These are phyloP conservation scores for Araneus ventricosus DNA, from an alignment of 1,140 invertebrate genomes.

Conservation along the genomic window DNA sequence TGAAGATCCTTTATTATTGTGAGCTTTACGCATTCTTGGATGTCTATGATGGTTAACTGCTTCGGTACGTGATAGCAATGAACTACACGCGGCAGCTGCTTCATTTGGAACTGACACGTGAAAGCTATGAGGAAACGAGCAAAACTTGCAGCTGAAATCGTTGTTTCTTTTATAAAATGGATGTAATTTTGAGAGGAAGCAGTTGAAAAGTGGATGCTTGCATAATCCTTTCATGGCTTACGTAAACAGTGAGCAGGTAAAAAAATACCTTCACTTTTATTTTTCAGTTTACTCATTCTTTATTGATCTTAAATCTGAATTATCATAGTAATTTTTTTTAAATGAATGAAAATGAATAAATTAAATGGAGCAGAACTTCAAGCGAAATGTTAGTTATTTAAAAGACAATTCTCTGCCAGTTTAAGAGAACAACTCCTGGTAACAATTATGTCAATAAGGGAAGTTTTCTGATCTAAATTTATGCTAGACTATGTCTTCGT, in stretches of 20 bases:
- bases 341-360: too few species aligned
- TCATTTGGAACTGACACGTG: background rate
- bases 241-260: background rate
- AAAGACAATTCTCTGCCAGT: too few species aligned
- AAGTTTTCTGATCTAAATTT: too few species aligned
- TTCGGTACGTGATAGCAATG: constrained; percentile 5
- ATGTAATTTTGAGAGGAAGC: background rate
- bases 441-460: too few species aligned
- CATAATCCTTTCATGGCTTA: background rate
- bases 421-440: too few species aligned
- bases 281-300: background rate
- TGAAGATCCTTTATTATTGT: background rate
- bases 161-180: background rate
- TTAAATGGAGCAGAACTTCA: too few species aligned
- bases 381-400: too few species aligned
- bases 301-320: too few species aligned
- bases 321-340: too few species aligned
- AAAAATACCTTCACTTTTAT: background rate
- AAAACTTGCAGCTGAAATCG: background rate
- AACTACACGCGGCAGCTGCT: background rate
- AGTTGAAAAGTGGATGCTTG: background rate
- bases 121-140: background rate
- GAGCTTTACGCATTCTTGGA: constrained; percentile 42
- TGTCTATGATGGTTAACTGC: constrained; percentile 9
- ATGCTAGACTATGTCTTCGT: too few species aligned